Percentiles rank a stretch among this genome's conserved stretches.
Conservation (phyloP, 2,113 vertebrate species). For the Acrocephalus arundinaceus region DNA sequence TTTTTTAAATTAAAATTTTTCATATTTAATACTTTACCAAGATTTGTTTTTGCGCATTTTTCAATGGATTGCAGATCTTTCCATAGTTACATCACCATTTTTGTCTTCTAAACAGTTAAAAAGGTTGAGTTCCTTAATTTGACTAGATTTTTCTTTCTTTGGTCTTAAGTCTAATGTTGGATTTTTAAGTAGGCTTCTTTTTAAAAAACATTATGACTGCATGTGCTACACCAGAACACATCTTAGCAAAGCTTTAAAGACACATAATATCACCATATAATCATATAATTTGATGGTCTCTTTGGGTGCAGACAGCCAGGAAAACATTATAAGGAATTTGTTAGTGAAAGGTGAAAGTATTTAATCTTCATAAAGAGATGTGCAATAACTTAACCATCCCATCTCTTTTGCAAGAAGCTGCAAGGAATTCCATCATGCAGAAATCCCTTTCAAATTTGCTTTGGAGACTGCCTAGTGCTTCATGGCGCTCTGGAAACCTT, state of each 20-base stretch:
- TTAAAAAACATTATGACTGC: neutral
- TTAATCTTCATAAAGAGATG: neutral
- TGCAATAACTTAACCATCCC: neutral
- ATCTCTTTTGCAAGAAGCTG: neutral
- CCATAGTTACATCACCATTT: neutral
- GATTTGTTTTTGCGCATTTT: neutral
- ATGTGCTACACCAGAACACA: neutral
- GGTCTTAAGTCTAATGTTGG: neutral
- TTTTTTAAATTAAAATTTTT: neutral
- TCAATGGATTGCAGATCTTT: neutral
- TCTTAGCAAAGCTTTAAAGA: neutral
- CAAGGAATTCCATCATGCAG: neutral
- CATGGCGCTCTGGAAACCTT: neutral
- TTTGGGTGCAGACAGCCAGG: neutral
- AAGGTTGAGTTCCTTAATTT: neutral
- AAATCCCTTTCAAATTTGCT: neutral
- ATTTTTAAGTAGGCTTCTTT: neutral
- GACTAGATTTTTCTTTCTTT: neutral
- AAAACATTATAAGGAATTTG: neutral
- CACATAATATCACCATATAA: neutral
- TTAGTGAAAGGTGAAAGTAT: neutral
- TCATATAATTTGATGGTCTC: neutral
- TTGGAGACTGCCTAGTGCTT: neutral
- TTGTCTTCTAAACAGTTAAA: neutral
- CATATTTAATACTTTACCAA: neutral